Percentiles rank a stretch among this genome's conserved stretches.
These are phyloP conservation scores for Cherax quadricarinatus DNA, from an alignment of 1,140 invertebrate species.

Conservation along the genomic window DNA sequence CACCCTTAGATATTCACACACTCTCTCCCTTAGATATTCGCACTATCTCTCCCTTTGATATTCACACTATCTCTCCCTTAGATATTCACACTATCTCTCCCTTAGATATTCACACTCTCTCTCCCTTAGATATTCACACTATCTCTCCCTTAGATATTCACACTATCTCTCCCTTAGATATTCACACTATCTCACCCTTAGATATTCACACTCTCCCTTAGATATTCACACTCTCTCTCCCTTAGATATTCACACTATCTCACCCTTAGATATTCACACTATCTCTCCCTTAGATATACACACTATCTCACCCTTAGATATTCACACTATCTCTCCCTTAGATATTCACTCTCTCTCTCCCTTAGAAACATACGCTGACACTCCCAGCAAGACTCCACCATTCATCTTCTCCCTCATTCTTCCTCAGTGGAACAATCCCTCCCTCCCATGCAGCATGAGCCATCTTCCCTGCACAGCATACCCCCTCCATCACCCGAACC, in stretches of 20 bases:
- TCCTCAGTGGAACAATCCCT: neutral
- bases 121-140: neutral
- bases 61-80: neutral
- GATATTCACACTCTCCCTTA: too few relatives aligned
- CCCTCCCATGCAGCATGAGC: neutral
- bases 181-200: too few relatives aligned
- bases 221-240: too few relatives aligned
- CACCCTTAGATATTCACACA: neutral
- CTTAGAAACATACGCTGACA: neutral
- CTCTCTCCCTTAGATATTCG: neutral
- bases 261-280: neutral
- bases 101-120: neutral
- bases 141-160: neutral
- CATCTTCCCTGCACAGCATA: neutral
- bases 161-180: too few relatives aligned
- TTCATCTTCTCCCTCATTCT: neutral
- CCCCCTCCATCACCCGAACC: neutral
- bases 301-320: neutral
- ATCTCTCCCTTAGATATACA: neutral
- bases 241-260: neutral
- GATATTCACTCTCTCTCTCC: neutral
- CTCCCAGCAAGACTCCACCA: neutral
- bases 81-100: neutral
- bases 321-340: neutral
- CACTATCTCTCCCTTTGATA: neutral